Percentiles rank a stretch among this genome's conserved stretches.
These are phyloP conservation scores for Hydraecia micacea DNA, from an alignment of 2,888 invertebrate species.

Conservation along the genomic window DNA sequence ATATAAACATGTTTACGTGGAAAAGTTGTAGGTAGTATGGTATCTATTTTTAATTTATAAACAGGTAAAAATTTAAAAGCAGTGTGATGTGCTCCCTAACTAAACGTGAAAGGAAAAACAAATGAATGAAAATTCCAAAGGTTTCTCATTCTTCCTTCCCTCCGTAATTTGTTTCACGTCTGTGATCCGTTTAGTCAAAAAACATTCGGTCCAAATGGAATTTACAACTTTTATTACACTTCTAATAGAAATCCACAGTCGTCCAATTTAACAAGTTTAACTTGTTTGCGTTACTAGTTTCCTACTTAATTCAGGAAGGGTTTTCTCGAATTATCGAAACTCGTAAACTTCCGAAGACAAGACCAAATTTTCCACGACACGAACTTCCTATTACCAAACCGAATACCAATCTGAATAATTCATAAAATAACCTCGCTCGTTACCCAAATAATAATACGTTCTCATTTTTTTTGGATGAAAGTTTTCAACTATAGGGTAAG, in stretches of 20 bases:
- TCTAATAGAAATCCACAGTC: slow-evolving; percentile 38
- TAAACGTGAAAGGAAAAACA: slow-evolving; percentile 28
- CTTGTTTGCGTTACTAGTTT: slow-evolving; percentile 61
- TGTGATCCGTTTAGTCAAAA: slow-evolving; percentile 36
- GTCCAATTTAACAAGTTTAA: slow-evolving; percentile 49
- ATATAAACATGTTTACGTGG: slow-evolving; percentile 28
- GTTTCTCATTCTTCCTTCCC: slow-evolving; percentile 25
- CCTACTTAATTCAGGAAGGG: slow-evolving; percentile 58
- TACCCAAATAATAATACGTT: slow-evolving; percentile 58
- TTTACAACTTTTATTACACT: slow-evolving; percentile 45
- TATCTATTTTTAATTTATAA: slow-evolving; percentile 23
- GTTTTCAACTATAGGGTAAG: slow-evolving; percentile 47
- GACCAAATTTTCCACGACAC: slow-evolving; percentile 75
- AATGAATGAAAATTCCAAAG: slow-evolving; percentile 28
- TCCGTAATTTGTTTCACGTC: slow-evolving; percentile 35
- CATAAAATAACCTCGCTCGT: slow-evolving; percentile 70
- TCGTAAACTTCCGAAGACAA: slow-evolving; percentile 71
- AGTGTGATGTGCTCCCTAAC: slow-evolving; percentile 1
- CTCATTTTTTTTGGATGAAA: slow-evolving; percentile 61
- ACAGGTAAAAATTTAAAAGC: slow-evolving; percentile 18
- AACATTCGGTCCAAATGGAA: slow-evolving; percentile 33
- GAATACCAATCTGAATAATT: slow-evolving; percentile 80
- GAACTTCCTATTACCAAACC: slow-evolving; percentile 75
- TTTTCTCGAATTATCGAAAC: slow-evolving; percentile 69
- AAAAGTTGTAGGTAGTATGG: slow-evolving; percentile 27